Evolutionary conservation across 1,140 invertebrate species (phyloP), one percentile per base, ranked within the genome.

Genomic region (Sinonovacula constricta): DNA sequence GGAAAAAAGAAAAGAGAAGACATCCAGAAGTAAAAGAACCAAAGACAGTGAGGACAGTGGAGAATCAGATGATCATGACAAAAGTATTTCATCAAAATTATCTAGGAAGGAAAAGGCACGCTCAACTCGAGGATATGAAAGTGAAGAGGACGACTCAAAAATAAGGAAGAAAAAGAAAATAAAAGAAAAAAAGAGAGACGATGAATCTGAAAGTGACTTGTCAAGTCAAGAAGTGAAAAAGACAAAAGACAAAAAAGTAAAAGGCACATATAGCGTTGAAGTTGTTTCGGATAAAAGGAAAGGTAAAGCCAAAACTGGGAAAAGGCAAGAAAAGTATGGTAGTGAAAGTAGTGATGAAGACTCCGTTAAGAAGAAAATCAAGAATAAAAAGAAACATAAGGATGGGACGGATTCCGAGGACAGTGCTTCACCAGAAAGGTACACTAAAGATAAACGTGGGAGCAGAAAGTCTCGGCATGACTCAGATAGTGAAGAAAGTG

Each of bases 291-390:
- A 62, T 7, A 49, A 28, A 24, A 57, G 7, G 51, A 39, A 62
- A 60, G 62, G 69, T 31, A 36, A 15, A 14, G 22, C 3, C 36
- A 56, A 33, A 65, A 45, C 7, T 10, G 39, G 62, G 14, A 74
- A 54, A 34, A 31, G 51, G 28, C 15, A 18, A 24, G 22, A 18
- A 26, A 65, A 54, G 28, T 54, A 51, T 39, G 45, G 56, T 26
- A 74, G 70, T 49, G 70, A 53, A 22, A 36, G 39, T 15, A 63
- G 57, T 63, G 70, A 74, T 63, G 30, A 49, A 15, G 34, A 45
- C 30, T 4, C 53, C 22, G 36, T 36, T 1, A 51, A 36, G 15
- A 34, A 12, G 39, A 74, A 74, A 53, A 1, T 26, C 3, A 4
- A 36, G 31, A 12, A 34, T 14, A 28, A 63, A 74, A 63, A 33